Evolutionary conservation across 2,888 invertebrate species (phyloP), one percentile per base, ranked within the genome.

Genomic region (Agriopis marginaria): DNA sequence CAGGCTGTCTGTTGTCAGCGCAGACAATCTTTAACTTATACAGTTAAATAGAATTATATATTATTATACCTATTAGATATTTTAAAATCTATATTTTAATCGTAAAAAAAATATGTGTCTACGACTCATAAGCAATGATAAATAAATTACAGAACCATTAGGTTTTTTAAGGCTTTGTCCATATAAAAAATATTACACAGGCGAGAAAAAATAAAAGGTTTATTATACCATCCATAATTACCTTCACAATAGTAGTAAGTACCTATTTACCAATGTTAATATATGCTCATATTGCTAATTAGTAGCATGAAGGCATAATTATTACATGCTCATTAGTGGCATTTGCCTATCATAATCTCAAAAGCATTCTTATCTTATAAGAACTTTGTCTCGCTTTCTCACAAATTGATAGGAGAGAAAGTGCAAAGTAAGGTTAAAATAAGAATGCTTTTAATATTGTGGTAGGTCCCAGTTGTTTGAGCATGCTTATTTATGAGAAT

Each of bases 11-110:
- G 45, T 58, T 32, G 32, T 45, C 44, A 47, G 45, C 58, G 23
- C 45, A 58, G 17, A 87, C 84, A 84, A 84, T 83, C 76, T 82
- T 86, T 84, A 83, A 73, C 83, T 86, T 85, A 75, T 80, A 67
- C 68, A 71, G 61, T 76, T 73, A 73, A 73, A 53, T 62, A 61
- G 17, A 61, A 61, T 62, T 44, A 50, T 61, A 42, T 45, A 62
- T 51, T 61, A 62, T 62, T 77, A 80, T 80, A 73, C 66, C 67
- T 70, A 71, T 63, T 60, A 71, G 44, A 68, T 72, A 75, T 73
- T 76, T 68, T 68, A 68, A 64, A 61, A 74, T 63, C 54, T 72
- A 67, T 70, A 73, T 68, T 70, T 54, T 68, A 68, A 66, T 69
- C 62, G 60, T 63, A 68, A 72, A 64, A 63, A 71, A 74, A 69